Percentiles rank a stretch among this genome's conserved stretches.
Evolutionary conservation across 2,113 vertebrate species (phyloP).

Genomic region (Asarcornis scutulata): DNA sequence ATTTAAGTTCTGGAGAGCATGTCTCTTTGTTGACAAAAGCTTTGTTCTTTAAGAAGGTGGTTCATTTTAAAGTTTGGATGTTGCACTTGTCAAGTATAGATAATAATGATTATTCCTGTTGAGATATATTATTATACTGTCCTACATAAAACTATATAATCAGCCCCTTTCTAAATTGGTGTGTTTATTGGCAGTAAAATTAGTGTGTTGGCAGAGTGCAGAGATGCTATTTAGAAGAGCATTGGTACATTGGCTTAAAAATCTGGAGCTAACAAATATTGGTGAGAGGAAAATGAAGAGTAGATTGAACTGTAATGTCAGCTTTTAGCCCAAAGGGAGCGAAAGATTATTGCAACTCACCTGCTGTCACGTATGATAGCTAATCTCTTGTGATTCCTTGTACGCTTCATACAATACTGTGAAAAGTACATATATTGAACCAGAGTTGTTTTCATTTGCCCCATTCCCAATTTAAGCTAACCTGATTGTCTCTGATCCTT

Average conservation of each 20-base stretch:
- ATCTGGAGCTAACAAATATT: background rate
- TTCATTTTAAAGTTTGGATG: slow-evolving; percentile 34
- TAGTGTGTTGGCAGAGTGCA: background rate
- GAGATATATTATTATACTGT: slow-evolving; percentile 13
- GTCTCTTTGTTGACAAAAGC: background rate
- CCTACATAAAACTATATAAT: background rate
- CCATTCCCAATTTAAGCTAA: background rate
- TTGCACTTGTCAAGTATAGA: background rate
- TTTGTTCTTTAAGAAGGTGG: background rate
- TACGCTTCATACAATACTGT: background rate
- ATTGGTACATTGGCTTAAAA: background rate
- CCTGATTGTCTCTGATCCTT: background rate
- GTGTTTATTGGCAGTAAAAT: slow-evolving; percentile 17
- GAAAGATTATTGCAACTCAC: background rate
- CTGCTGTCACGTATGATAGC: background rate
- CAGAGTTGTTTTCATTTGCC: background rate
- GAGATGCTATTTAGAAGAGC: background rate
- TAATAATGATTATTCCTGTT: slow-evolving; percentile 28
- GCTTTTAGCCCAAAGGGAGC: background rate
- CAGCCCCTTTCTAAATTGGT: background rate
- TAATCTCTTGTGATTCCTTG: background rate
- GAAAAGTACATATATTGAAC: background rate
- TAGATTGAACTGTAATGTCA: background rate
- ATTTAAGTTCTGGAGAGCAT: background rate
- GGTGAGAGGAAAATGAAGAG: background rate